Conservation (phyloP, 2,888 invertebrate genomes). For the Phorcus lineatus region DNA sequence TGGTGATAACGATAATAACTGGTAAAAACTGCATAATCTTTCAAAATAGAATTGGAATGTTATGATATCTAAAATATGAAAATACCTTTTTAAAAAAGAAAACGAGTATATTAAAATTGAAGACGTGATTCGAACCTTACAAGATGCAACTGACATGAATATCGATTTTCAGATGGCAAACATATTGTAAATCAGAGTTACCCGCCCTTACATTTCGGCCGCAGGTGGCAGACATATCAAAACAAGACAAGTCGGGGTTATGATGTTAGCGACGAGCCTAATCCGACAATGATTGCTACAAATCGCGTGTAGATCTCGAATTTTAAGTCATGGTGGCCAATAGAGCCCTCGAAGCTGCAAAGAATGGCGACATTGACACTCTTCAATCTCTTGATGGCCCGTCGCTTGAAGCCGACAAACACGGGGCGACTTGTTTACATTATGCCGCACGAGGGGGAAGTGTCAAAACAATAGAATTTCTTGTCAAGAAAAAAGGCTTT, state of each 20-base stretch:
- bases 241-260: neutral
- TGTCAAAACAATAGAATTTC: conserved; percentile 64
- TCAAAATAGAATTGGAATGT: too few relatives aligned
- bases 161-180: too few relatives aligned
- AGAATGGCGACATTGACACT: conserved; percentile 47
- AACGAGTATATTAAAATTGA: too few relatives aligned
- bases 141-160: too few relatives aligned
- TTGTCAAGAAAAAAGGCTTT: conserved; percentile 64
- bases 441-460: conserved; percentile 74
- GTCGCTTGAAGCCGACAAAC: conserved; percentile 52
- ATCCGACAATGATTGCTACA: neutral
- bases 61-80: too few relatives aligned
- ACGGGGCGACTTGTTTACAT: conserved; percentile 73
- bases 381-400: conserved; percentile 33
- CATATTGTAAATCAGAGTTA: neutral
- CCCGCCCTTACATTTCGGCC: neutral
- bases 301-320: neutral
- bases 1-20: too few relatives aligned
- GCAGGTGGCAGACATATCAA: neutral
- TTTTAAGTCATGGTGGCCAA: conserved; percentile 44
- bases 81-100: too few relatives aligned
- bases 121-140: too few relatives aligned
- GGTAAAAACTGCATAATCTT: too few relatives aligned
- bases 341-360: conserved; percentile 47
- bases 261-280: neutral